A percentile compares a stretch with the other conserved stretches of the same genome.
Evolutionary conservation across 2,888 invertebrate species (phyloP).

Genomic region (Drosophila crucigera): DNA sequence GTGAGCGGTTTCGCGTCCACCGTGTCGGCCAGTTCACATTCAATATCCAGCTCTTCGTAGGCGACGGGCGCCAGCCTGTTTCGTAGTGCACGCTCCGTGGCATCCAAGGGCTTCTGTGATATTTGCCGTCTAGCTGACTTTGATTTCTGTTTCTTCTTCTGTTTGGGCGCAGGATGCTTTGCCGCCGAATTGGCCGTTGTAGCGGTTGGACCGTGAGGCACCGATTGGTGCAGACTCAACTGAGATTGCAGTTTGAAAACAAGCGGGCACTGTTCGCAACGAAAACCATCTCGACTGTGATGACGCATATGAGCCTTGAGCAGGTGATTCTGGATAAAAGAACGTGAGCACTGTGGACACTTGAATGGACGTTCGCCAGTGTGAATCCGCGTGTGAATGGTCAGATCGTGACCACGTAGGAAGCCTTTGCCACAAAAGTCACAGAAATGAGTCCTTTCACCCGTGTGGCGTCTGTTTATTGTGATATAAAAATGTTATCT

Average conservation of each 20-base stretch:
- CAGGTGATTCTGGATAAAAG: constrained; percentile 85
- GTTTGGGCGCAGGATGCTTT: constrained; percentile 4
- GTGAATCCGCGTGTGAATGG: constrained; percentile 86
- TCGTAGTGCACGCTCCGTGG: constrained; percentile 35
- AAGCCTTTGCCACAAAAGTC: constrained; percentile 83
- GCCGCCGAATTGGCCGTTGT: background rate
- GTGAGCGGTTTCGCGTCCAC: background rate
- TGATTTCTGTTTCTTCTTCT: background rate
- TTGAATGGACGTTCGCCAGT: constrained; percentile 86
- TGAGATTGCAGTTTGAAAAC: constrained; percentile 84
- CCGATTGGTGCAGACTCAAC: constrained; percentile 86
- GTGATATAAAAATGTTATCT: constrained; percentile 10
- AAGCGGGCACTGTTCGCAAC: constrained; percentile 86
- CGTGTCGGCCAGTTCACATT: constrained; percentile 35
- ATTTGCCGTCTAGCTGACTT: background rate
- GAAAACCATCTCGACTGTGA: constrained; percentile 86
- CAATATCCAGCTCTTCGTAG: constrained; percentile 45
- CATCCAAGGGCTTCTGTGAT: constrained; percentile 1
- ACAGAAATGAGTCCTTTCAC: constrained; percentile 87
- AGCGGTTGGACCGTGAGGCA: constrained; percentile 69
- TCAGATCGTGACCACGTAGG: constrained; percentile 86
- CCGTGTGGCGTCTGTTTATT: constrained; percentile 79
- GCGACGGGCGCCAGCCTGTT: constrained; percentile 36
- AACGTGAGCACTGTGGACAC: constrained; percentile 86
- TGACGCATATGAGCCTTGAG: constrained; percentile 86